A percentile compares a stretch with the other conserved stretches of the same genome.
Evolutionary conservation across 2,113 vertebrate genomes (phyloP).

Genomic region (Phalacrocorax pelagicus): DNA sequence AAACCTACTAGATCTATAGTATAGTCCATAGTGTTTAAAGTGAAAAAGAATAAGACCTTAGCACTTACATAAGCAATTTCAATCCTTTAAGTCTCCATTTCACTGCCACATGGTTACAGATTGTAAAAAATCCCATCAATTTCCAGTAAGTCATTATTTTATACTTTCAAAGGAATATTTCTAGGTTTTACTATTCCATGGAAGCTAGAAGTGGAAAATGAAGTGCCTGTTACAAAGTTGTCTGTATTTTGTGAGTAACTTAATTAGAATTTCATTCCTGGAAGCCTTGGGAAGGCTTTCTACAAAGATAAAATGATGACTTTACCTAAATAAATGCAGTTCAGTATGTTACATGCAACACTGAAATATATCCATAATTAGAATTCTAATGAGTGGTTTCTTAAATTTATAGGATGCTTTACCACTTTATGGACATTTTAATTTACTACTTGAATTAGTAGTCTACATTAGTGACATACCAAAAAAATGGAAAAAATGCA

Average conservation of each 20-base stretch:
- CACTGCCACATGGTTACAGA: not conserved
- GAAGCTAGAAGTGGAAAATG: not conserved
- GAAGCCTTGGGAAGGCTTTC: not conserved
- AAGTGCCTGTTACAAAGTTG: not conserved
- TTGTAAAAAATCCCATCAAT: not conserved
- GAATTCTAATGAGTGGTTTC: constrained; percentile 64
- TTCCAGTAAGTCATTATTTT: not conserved
- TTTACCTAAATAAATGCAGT: constrained; percentile 46
- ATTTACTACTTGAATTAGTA: constrained; percentile 77
- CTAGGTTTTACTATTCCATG: not conserved
- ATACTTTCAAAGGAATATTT: not conserved
- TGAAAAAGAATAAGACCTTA: not conserved
- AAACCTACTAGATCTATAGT: not conserved
- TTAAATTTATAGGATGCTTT: constrained; percentile 73
- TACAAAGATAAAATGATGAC: constrained; percentile 13
- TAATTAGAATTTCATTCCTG: constrained; percentile 38
- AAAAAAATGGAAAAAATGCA: constrained; percentile 24
- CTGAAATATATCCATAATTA: constrained; percentile 79
- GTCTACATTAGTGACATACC: constrained; percentile 61
- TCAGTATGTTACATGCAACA: constrained; percentile 25
- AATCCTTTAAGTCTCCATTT: not conserved
- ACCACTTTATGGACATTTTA: constrained; percentile 71
- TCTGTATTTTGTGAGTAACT: not conserved
- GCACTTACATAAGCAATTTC: not conserved
- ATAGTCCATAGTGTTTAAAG: not conserved